Percentiles rank a stretch among this genome's conserved stretches.
Conservation (phyloP, 2,797 vertebrate species). For the Anguilla megastoma region DNA sequence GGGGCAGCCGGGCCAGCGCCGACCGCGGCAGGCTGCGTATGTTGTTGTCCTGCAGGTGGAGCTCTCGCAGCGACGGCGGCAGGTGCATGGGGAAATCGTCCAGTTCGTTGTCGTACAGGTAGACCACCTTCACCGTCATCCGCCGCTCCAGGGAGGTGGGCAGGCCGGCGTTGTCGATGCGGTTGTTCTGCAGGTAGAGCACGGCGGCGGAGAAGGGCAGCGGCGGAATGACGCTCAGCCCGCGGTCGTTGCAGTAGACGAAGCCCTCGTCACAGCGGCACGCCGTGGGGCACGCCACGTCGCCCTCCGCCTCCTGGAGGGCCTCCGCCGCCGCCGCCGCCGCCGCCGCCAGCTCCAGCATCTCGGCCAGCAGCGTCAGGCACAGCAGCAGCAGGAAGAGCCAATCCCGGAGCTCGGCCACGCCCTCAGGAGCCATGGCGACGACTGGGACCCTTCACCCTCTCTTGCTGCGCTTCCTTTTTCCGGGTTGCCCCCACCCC, state of each 20-base stretch:
- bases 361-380: slow-evolving; percentile 74
- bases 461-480: not conserved
- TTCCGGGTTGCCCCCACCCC: slow-evolving; percentile 24
- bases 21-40: slow-evolving; percentile 84
- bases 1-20: slow-evolving; percentile 82
- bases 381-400: slow-evolving; percentile 78
- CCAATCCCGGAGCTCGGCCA: slow-evolving; percentile 73
- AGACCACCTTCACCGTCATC: slow-evolving; percentile 81
- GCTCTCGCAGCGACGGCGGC: slow-evolving; percentile 85
- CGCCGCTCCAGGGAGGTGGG: slow-evolving; percentile 79
- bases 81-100: slow-evolving; percentile 88
- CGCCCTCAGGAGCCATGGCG: slow-evolving; percentile 68
- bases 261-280: slow-evolving; percentile 91
- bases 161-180: slow-evolving; percentile 85
- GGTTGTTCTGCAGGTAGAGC: slow-evolving; percentile 97
- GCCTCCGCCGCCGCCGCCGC: slow-evolving; percentile 74
- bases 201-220: slow-evolving; percentile 87
- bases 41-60: slow-evolving; percentile 96
- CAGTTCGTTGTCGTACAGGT: slow-evolving; percentile 91
- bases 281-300: slow-evolving; percentile 82
- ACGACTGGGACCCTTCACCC: not conserved
- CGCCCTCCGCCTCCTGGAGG: slow-evolving; percentile 70
- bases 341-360: slow-evolving; percentile 75
- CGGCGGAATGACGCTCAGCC: slow-evolving; percentile 83
- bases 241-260: slow-evolving; percentile 95